These are phyloP conservation scores for Brachionus sp. DNA, from an alignment of 1,140 invertebrate genomes.

Conservation along the genomic window DNA sequence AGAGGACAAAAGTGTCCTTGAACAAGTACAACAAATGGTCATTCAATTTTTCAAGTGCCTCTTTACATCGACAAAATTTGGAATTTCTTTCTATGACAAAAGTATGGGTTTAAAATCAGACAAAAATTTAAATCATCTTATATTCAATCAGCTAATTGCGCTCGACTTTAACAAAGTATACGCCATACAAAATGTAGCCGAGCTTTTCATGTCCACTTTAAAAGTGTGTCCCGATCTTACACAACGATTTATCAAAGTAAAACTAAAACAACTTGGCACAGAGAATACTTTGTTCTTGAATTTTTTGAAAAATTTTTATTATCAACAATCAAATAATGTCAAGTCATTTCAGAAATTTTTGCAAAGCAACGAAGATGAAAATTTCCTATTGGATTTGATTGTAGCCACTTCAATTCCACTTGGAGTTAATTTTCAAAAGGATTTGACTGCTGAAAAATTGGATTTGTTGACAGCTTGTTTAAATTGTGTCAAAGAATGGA, in stretches of 20 bases:
- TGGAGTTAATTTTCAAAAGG: not conserved
- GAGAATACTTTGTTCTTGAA: not conserved
- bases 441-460: not conserved
- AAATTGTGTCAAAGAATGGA: constrained; percentile 28
- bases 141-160: constrained; percentile 17
- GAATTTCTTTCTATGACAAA: constrained; percentile 34
- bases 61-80: constrained; percentile 1
- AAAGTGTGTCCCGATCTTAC: not conserved
- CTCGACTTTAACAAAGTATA: not conserved
- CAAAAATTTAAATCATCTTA: constrained; percentile 36
- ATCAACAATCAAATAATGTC: not conserved
- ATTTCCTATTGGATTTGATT: not conserved
- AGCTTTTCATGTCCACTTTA: not conserved
- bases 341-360: not conserved
- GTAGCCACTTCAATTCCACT: not conserved
- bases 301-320: not conserved
- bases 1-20: not conserved
- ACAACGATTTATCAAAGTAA: constrained; percentile 34
- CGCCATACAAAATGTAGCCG: not conserved
- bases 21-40: not conserved
- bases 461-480: not conserved
- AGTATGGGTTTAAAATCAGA: not conserved
- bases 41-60: constrained; percentile 27
- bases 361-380: not conserved
- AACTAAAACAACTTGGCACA: not conserved